phyloP scores from a whole-genome alignment of 2,797 vertebrate species.

The Pygocentrus nattereri region DNA sequence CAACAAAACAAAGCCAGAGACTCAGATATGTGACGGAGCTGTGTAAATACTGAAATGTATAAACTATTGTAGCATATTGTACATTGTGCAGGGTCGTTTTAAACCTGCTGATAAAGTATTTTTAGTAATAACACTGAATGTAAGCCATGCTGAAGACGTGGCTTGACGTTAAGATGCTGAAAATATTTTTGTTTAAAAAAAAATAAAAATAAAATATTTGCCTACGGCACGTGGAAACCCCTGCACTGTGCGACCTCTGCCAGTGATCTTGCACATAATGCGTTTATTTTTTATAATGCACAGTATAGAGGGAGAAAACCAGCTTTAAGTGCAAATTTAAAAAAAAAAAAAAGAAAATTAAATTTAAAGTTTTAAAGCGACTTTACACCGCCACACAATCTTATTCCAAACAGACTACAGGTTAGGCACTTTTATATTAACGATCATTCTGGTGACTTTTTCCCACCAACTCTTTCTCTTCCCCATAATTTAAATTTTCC shows the following conservation, averaged over 20 bases:
- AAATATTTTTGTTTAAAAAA: slow-evolving; percentile 84
- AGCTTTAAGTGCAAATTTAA: slow-evolving; percentile 71
- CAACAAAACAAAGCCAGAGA: slow-evolving; percentile 74
- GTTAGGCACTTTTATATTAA: neutral
- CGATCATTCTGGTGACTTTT: neutral
- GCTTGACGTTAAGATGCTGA: slow-evolving; percentile 83
- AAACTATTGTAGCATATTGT: slow-evolving; percentile 97
- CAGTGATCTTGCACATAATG: slow-evolving; percentile 82
- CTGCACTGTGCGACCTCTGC: slow-evolving; percentile 81
- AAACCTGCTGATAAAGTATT: slow-evolving; percentile 91
- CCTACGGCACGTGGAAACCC: slow-evolving; percentile 74
- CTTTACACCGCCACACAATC: slow-evolving; percentile 59
- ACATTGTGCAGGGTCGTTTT: slow-evolving; percentile 86
- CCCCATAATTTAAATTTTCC: neutral
- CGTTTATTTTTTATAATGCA: slow-evolving; percentile 80
- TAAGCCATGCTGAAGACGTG: slow-evolving; percentile 83
- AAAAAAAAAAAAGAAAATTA: slow-evolving; percentile 51
- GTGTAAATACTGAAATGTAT: slow-evolving; percentile 96
- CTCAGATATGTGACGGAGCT: slow-evolving; percentile 82
- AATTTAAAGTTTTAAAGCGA: slow-evolving; percentile 67
- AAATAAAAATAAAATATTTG: slow-evolving; percentile 61
- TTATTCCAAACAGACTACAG: neutral
- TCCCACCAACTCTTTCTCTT: too few species aligned
- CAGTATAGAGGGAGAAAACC: slow-evolving; percentile 80
- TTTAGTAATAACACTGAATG: slow-evolving; percentile 99